Conservation (phyloP, 2,888 invertebrate genomes). For the Perithous albicinctus region DNA sequence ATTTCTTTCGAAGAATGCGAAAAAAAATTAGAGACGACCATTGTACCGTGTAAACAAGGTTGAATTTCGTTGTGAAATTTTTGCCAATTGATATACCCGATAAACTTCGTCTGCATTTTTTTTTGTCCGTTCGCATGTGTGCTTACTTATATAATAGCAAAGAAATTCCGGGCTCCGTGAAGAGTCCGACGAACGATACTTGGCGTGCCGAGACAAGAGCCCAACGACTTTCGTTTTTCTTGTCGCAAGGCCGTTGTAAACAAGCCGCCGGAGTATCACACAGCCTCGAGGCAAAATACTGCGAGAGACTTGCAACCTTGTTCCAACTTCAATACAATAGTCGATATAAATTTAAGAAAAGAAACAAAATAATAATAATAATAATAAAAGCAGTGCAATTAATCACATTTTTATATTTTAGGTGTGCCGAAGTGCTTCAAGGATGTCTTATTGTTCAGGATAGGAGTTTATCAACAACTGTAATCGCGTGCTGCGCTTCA, state of each 20-base stretch:
- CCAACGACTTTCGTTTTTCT: constrained; percentile 67
- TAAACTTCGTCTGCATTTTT: neutral
- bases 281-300: constrained; percentile 18
- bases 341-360: neutral
- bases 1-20: neutral
- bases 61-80: constrained; percentile 14
- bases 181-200: constrained; percentile 13
- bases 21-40: neutral
- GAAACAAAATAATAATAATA: neutral
- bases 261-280: constrained; percentile 28
- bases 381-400: neutral
- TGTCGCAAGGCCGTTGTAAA: constrained; percentile 65
- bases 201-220: constrained; percentile 29
- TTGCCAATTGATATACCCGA: neutral
- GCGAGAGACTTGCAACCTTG: constrained; percentile 4
- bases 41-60: neutral
- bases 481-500: constrained; percentile 4
- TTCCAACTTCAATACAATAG: neutral
- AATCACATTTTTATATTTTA: constrained; percentile 18
- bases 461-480: constrained; percentile 2
- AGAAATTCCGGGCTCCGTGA: constrained; percentile 49
- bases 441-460: no score
- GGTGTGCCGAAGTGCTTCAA: no score
- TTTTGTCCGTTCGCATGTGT: constrained; percentile 1
- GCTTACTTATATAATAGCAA: constrained; percentile 61